Evolutionary conservation across 2,113 vertebrate genomes (phyloP).

Genomic region (Neotoma lepida): DNA sequence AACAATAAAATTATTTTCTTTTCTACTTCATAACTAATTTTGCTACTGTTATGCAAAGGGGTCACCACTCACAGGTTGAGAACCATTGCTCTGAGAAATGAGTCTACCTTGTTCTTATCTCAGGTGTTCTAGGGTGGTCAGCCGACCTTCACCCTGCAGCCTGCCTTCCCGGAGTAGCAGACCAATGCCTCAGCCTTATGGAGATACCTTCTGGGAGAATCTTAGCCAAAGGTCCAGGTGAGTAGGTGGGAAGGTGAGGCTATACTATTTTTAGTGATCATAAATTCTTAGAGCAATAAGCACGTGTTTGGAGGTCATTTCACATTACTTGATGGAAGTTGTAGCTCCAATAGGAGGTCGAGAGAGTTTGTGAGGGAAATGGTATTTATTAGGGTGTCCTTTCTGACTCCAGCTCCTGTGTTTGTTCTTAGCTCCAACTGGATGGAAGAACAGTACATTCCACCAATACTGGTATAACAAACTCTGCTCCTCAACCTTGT

Average conservation of each 20-base stretch:
- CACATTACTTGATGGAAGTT: not conserved
- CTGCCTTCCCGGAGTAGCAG: slow-evolving; percentile 36
- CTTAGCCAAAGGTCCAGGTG: slow-evolving; percentile 69
- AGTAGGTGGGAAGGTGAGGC: slow-evolving; percentile 10
- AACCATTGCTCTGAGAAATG: not conserved
- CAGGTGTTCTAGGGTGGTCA: slow-evolving; percentile 77
- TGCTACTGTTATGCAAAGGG: not conserved
- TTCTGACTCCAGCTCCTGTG: not conserved
- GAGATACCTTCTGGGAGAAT: slow-evolving; percentile 74
- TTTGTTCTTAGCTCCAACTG: slow-evolving; percentile 71
- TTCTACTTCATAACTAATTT: not conserved
- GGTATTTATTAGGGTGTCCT: not conserved
- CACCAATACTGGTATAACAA: slow-evolving; percentile 68
- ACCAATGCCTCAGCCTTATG: slow-evolving; percentile 38
- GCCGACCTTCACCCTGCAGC: not conserved
- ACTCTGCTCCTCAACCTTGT: not conserved
- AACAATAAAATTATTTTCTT: not conserved
- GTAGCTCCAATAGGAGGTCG: not conserved
- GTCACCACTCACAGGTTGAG: not conserved
- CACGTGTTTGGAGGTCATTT: not conserved
- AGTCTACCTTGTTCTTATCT: not conserved
- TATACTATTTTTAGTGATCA: slow-evolving; percentile 5
- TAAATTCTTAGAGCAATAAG: not conserved
- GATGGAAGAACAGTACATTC: slow-evolving; percentile 54
- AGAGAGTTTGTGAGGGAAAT: slow-evolving; percentile 34